Evolutionary conservation across 1,140 invertebrate genomes (phyloP), one percentile per base, ranked within the genome.

Genomic region (Hyles euphorbiae): DNA sequence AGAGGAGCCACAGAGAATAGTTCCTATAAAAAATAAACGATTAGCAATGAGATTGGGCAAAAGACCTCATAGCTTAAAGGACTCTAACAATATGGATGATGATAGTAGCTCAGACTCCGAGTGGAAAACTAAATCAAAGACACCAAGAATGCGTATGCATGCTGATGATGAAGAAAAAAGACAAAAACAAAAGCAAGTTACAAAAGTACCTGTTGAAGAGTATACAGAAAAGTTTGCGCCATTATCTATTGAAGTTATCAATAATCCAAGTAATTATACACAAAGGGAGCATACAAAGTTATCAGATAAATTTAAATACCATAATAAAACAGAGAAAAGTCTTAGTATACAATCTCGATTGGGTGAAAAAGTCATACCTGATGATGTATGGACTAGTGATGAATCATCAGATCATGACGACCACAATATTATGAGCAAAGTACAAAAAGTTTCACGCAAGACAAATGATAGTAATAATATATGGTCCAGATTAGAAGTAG

Each of bases 81-180:
- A 76, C 44, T 68, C 74, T 46, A 63, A 76, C 65, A 67, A 83
- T 57, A 66, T 76, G 9, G 72, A 73, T 58, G 78, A 88, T 10
- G 82, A 85, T 1, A 87, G 89, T 66, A 86, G 78, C 65, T 91
- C 83, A 61, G 83, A 87, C 70, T 68, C 76, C 22, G 91, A 70
- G 86, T 92, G 92, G 91, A 90, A 87, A 56, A 91, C 87, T 56
- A 91, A 92, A 69, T 92, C 90, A 32, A 95, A 94, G 88, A 83
- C 91, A 43, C 91, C 93, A 1, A 85, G 93, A 66, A 96, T 96
- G 95, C 90, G 94, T 77, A 96, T 96, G 95, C 94, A 94, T 80
- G 95, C 95, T n/a, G 95, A 96, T 87, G 95, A 96, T 72, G 94
- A 95, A 81, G 94, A 95, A 78, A 91, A 92, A 64, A 93, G 93